phyloP scores from a whole-genome alignment of 2,113 vertebrate genomes.

The Eptesicus fuscus region DNA sequence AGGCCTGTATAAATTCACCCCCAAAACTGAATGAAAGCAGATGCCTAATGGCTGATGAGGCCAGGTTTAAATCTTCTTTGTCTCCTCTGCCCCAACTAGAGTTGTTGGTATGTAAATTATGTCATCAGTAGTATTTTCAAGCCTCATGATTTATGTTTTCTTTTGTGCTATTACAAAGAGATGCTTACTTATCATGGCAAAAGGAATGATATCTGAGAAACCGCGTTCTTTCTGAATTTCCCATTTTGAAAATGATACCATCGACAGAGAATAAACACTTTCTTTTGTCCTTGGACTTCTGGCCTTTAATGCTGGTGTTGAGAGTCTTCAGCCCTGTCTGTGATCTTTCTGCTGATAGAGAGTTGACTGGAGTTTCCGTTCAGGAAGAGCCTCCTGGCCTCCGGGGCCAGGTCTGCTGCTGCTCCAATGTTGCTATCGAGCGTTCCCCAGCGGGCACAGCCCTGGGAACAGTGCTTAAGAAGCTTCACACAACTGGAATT shows the following conservation, averaged over 20 bases:
- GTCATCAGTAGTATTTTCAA: neutral
- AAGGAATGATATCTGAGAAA: neutral
- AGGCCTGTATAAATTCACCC: neutral
- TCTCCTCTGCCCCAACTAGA: neutral
- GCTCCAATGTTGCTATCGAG: neutral
- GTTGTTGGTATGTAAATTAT: neutral
- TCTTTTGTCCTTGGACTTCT: conserved; percentile 6
- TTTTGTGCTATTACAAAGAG: neutral
- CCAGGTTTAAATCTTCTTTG: neutral
- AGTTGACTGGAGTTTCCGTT: conserved; percentile 10
- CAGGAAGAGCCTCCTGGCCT: neutral
- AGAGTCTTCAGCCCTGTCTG: neutral
- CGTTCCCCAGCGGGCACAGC: neutral
- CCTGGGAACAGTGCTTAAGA: neutral
- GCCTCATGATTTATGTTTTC: neutral
- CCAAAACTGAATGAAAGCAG: neutral
- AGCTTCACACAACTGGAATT: neutral
- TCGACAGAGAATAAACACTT: neutral
- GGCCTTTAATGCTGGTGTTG: neutral
- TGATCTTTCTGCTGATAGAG: neutral
- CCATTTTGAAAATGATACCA: neutral
- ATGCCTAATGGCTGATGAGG: neutral
- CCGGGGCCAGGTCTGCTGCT: neutral
- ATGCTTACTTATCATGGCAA: neutral
- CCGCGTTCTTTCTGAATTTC: neutral